These are phyloP conservation scores for Muscicapa adusta DNA, from an alignment of 2,113 vertebrate species.

Conservation along the genomic window DNA sequence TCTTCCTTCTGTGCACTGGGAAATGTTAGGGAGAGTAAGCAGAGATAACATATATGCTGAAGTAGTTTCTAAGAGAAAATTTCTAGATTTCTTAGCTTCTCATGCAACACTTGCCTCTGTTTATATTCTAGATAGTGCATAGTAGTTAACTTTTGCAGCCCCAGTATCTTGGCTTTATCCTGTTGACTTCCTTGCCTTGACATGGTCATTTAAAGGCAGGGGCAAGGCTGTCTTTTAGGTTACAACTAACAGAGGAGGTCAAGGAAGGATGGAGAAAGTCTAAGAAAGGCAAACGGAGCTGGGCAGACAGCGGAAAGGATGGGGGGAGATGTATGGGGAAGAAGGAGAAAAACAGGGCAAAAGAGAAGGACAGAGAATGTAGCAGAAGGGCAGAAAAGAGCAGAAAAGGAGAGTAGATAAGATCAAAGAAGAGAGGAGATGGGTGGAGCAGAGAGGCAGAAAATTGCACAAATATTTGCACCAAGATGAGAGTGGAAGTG, in stretches of 20 bases:
- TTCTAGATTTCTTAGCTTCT: not conserved
- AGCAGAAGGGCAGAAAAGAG: not conserved
- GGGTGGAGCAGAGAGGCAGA: not conserved
- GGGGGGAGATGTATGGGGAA: not conserved
- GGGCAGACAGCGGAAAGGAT: accelerated
- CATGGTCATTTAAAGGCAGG: not conserved
- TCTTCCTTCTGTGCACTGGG: not conserved
- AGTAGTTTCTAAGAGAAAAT: not conserved
- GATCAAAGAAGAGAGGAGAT: not conserved
- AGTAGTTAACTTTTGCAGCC: not conserved
- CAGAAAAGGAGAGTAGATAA: not conserved
- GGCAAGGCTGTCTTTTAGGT: not conserved
- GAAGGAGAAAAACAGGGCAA: not conserved
- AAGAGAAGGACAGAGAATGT: not conserved
- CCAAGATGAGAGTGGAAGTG: not conserved
- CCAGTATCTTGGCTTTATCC: not conserved
- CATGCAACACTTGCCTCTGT: not conserved
- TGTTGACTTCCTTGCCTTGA: not conserved
- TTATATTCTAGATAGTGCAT: not conserved
- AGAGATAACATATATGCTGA: not conserved
- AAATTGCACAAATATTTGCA: not conserved
- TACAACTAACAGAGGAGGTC: not conserved
- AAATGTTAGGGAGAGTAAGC: not conserved
- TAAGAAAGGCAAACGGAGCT: not conserved
- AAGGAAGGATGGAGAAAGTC: not conserved